Base-by-base conservation (phyloP, 2,113 vertebrate genomes). In the Forbesichthys papilliferus region DNA sequence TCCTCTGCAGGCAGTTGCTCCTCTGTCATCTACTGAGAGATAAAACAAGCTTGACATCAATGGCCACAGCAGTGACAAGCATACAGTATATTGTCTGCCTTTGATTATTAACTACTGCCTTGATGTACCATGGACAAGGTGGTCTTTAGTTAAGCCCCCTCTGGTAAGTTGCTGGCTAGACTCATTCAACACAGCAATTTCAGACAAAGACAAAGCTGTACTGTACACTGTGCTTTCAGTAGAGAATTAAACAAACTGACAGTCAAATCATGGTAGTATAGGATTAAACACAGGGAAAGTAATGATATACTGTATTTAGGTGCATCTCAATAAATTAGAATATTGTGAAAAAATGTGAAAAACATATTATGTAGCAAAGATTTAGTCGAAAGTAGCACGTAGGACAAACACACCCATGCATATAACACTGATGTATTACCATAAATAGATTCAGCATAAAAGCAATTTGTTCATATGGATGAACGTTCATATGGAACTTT, bases 71-170 rank as follows among this genome's bases (percentile, higher is more conserved):
- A 80, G 11, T 57, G 46, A 47, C 34, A 51, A 60, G 58, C 34
- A 57, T 48, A 68, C 33, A 20, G 33, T 57, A 33, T 49, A 2
- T n/a, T 58, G 20, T 11, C 54, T 77, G 59, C 67, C 64, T 82
- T 80, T 76, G 57, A 77, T 52, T 80, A 52, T 64, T 55, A 51
- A 62, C 52, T 14, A 54, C 48, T n/a, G 42, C 71, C 61, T 71
- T 69, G 16, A 53, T 63, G 6, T 20, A 63, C n/a, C 46, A 7
- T 48, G 61, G 20, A 11, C 56, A 48, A 34, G 73, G 54, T 64
- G 62, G 61, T 74, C 59, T 66, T 14, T 27, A 46, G 52, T 47
- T 54, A 12, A 34, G 46, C 69, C 27, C 49, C 48, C 58, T 72
- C 61, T 56, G 66, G 55, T 65, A 79, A 61, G 75, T 72, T 72